Evolutionary conservation across 2,113 vertebrate species (phyloP), one percentile per base, ranked within the genome.

Genomic region (Gambusia affinis): DNA sequence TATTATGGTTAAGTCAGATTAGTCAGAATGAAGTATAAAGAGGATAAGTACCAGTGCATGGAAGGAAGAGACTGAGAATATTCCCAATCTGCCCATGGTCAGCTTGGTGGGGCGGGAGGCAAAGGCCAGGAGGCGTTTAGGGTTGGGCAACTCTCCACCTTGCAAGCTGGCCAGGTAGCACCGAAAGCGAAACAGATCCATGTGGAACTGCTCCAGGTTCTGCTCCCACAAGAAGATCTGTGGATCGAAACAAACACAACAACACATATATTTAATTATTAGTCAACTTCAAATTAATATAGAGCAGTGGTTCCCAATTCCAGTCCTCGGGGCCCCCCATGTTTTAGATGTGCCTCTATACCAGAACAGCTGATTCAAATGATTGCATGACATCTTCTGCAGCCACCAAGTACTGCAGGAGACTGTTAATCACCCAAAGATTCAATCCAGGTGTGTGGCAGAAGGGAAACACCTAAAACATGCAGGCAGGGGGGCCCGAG

Each of bases 151-250:
- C 89, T 99, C 97, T 72, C 97, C 97, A 24, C 97, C 97, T 90
- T 97, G 97, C 75, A 99, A 95, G 75, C 97, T 99, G 28, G 97
- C 95, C 90, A 97, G 93, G 83, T 98, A 98, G 65, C 97, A 99
- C 79, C 97, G 95, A 86, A 96, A 97, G 28, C 97, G 95, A 89
- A 99, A 99, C 17, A 97, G 91, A 77, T 98, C 97, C 97, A 99
- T 96, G 85, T 98, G 97, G 92, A 99, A 98, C 92, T 98, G 97
- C 87, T 99, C 97, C 24, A 98, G 95, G 84, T 98, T 98, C 93
- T 98, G 97, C 91, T 98, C 97, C 97, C 97, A 99, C 73, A 98
- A 94, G 37, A 96, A 98, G 88, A 99, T 98, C 97, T 99, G 86
- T 51, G 70, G 28, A 54, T 51, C 12, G 28, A 84, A 17, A 73